A percentile compares a stretch with the other conserved stretches of the same genome.
Conservation (phyloP, 2,113 vertebrate species). For the Mormyrus iriodes region DNA sequence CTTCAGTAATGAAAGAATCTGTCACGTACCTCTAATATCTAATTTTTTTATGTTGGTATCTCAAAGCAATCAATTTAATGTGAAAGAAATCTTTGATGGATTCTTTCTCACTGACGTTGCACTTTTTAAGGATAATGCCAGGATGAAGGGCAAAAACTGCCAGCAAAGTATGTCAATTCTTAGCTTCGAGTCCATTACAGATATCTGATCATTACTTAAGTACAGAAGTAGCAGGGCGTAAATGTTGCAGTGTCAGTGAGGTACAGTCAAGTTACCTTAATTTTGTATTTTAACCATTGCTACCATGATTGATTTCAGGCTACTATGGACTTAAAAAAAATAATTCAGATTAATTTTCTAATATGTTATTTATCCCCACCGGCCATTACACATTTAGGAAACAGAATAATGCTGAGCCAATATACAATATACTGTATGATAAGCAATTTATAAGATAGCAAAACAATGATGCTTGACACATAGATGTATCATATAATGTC, state of each 20-base stretch:
- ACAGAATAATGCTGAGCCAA: not conserved
- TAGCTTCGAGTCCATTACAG: not conserved
- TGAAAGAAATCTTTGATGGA: not conserved
- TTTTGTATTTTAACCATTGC: not conserved
- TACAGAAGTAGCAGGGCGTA: not conserved
- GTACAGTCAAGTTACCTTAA: not conserved
- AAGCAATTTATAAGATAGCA: not conserved
- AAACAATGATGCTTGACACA: not conserved
- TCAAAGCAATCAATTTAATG: not conserved
- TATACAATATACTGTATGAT: not conserved
- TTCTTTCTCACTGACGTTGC: not conserved
- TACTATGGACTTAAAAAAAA: not conserved
- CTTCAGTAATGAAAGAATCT: not conserved
- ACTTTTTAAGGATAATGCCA: not conserved
- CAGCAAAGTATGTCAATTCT: slow-evolving; percentile 5
- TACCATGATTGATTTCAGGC: not conserved
- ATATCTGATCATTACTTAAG: not conserved
- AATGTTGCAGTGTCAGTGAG: not conserved
- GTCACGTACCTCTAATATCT: not conserved
- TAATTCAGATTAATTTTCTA: not conserved
- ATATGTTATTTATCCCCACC: not conserved
- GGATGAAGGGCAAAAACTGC: not conserved
- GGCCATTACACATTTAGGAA: not conserved
- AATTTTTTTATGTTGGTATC: not conserved
- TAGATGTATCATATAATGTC: not conserved